A percentile compares a stretch with the other conserved stretches of the same genome.
Evolutionary conservation across 2,113 vertebrate genomes (phyloP).

Genomic region (Phalacrocorax pelagicus): DNA sequence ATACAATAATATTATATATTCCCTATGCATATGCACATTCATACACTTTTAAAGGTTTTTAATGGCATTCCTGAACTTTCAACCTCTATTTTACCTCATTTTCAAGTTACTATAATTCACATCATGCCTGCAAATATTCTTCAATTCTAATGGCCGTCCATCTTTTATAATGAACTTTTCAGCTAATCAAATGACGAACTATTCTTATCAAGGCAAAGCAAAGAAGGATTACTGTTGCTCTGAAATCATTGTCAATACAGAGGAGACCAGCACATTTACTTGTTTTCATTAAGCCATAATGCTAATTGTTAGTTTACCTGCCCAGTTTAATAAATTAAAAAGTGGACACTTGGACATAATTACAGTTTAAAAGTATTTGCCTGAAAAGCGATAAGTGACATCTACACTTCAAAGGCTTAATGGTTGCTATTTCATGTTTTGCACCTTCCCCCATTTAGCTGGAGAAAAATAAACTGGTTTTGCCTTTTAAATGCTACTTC

Average conservation of each 20-base stretch:
- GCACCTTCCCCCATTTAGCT: neutral
- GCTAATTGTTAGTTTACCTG: neutral
- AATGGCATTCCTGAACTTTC: constrained; percentile 56
- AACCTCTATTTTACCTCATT: constrained; percentile 29
- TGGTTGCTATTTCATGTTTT: neutral
- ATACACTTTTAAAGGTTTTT: constrained; percentile 5
- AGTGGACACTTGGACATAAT: neutral
- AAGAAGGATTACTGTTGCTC: neutral
- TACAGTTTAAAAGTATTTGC: neutral
- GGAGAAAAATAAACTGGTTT: neutral
- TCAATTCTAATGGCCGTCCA: neutral
- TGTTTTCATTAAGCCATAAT: neutral
- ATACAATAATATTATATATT: neutral
- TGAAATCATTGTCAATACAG: neutral
- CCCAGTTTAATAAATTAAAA: neutral
- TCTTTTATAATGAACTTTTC: constrained; percentile 1
- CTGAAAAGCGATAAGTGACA: neutral
- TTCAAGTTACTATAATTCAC: constrained; percentile 26
- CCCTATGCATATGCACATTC: neutral
- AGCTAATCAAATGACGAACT: neutral
- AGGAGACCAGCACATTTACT: neutral
- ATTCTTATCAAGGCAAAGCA: neutral
- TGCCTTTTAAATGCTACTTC: neutral
- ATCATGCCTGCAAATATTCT: constrained; percentile 29
- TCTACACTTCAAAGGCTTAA: neutral